Base-by-base conservation (phyloP, 1,140 invertebrate species). In the Drosophila orosa region DNA sequence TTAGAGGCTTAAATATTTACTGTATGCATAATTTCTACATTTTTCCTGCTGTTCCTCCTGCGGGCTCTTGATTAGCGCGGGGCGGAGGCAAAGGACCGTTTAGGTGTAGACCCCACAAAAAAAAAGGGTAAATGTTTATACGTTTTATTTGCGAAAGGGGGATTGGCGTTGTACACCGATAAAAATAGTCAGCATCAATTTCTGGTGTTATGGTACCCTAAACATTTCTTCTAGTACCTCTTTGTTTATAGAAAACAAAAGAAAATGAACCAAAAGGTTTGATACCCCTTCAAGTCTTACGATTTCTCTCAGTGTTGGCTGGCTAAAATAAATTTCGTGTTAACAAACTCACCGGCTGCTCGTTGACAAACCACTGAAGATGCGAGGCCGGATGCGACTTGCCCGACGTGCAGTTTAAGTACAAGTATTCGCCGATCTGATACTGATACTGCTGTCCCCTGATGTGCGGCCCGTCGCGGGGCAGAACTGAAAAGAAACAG, bases 301-400 rank as follows among this genome's bases (percentile, higher is more conserved):
- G n/a, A 19, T 17, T 31, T 50, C 12, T 19, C 0, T 0, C 3
- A 2, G 27, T 52, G 50, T 33, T 33, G 3, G 33, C 15, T 9
- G 3, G 1, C 4, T 52, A n/a, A 56, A 54, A 59, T 67, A 60
- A 42, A 47, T 76, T 48, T 19, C 15, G 27, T 42, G 47, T 50
- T 72, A 48, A 76, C 57, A 48, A 57, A 92, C 93, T 93, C 93
- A 97, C 96, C 94, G 95, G 94, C 81, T 95, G 93, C 71, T 96
- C 96, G 91, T 97, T 97, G 91, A 97, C 96, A 92, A 95, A 96
- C 96, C 96, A 97, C 86, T 95, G 94, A 31, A 97, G 93, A 56
- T 94, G 93, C 10, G 96, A 95, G 27, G 95, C 94, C 24, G 96
- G 96, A 91, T 95, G 95, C 50, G 96, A 97, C 90, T 95, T 95